These are phyloP conservation scores for Micromesistius poutassou DNA, from an alignment of 2,797 vertebrate genomes.

Conservation along the genomic window DNA sequence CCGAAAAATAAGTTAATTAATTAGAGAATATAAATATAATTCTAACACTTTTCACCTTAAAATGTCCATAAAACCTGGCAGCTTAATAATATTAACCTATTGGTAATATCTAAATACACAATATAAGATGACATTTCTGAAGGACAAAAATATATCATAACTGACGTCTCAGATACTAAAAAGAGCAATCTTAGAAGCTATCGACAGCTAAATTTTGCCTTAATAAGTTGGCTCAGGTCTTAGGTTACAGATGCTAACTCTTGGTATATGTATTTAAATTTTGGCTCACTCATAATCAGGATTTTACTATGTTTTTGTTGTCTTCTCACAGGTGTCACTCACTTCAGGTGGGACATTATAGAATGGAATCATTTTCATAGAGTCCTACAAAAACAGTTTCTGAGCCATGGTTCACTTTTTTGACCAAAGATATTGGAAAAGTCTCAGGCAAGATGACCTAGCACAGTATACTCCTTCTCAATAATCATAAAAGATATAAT, in stretches of 20 bases:
- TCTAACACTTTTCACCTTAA: constrained; percentile 48
- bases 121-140: constrained; percentile 53
- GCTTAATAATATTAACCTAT: constrained; percentile 33
- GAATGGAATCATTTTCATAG: constrained; percentile 16
- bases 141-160: constrained; percentile 20
- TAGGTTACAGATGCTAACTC: constrained; percentile 15
- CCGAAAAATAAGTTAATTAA: constrained; percentile 47
- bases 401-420: constrained; percentile 12
- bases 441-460: constrained; percentile 7
- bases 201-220: constrained; percentile 23
- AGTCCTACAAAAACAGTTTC: constrained; percentile 21
- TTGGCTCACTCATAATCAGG: constrained; percentile 28
- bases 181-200: constrained; percentile 9
- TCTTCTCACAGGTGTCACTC: not conserved
- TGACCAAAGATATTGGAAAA: constrained; percentile 4
- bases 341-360: not conserved
- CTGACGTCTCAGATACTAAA: not conserved
- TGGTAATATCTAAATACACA: constrained; percentile 50
- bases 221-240: constrained; percentile 27
- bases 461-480: constrained; percentile 11
- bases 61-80: constrained; percentile 19
- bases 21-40: constrained; percentile 48
- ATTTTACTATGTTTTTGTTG: constrained; percentile 2
- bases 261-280: constrained; percentile 19
- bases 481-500: not conserved